These are phyloP conservation scores for Microtus montanus DNA, from an alignment of 2,113 vertebrate species.

Conservation along the genomic window DNA sequence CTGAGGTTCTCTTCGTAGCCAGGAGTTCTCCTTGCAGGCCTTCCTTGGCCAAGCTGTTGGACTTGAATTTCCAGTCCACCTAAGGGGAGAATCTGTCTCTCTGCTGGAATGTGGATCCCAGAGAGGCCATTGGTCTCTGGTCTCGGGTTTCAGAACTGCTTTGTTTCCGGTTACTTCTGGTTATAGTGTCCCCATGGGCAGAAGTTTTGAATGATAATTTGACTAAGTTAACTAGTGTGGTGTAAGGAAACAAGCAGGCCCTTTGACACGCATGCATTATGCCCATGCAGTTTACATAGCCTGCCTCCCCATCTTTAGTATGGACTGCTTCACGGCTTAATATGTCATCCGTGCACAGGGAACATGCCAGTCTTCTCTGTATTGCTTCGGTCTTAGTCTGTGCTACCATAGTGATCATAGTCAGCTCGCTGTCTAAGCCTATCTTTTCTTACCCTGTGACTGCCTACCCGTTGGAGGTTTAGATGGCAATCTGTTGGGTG, in stretches of 20 bases:
- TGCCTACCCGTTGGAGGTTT: neutral
- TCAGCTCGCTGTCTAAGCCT: neutral
- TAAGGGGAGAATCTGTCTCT: neutral
- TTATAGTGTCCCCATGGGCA: neutral
- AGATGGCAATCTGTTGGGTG: rapidly evolving
- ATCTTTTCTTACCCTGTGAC: neutral
- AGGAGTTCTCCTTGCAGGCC: neutral
- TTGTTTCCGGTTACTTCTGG: neutral
- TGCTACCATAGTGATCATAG: neutral
- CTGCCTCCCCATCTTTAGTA: too few species aligned
- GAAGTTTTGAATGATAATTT: neutral
- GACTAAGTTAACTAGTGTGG: too few species aligned
- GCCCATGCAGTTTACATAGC: rapidly evolving
- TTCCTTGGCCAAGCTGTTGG: neutral
- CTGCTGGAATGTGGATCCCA: neutral
- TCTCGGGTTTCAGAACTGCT: conserved; percentile 28
- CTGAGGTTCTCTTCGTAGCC: neutral
- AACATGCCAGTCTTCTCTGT: neutral
- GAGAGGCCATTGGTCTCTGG: neutral
- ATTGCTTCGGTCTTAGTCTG: neutral
- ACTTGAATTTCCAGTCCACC: conserved; percentile 62
- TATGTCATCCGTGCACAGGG: neutral
- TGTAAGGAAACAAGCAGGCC: rapidly evolving
- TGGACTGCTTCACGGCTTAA: neutral
- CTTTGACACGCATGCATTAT: rapidly evolving